A percentile compares a stretch with the other conserved stretches of the same genome.
phyloP scores from a whole-genome alignment of 2,888 invertebrate species.

The Diarsia dahlii region DNA sequence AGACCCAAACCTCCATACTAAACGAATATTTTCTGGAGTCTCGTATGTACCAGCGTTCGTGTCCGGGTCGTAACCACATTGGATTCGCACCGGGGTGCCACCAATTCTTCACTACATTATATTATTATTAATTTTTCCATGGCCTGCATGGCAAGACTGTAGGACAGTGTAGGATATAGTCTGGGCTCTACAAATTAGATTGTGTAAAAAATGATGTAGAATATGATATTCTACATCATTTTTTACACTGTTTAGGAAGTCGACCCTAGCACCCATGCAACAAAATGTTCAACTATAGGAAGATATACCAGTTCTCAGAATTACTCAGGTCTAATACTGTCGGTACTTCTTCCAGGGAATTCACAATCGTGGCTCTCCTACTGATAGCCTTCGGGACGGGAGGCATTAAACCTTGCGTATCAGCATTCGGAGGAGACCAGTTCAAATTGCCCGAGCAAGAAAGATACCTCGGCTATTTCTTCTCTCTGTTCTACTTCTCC shows the following conservation, averaged over 20 bases:
- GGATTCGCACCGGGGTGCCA: not conserved
- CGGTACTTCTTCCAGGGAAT: slow-evolving; percentile 86
- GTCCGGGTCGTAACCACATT: not conserved
- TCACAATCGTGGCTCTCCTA: slow-evolving; percentile 92
- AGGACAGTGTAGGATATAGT: not conserved
- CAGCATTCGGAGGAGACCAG: slow-evolving; percentile 99
- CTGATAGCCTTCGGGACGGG: slow-evolving; percentile 97
- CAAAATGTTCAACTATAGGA: not conserved
- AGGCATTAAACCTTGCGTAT: slow-evolving; percentile 98
- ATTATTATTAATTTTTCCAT: not conserved
- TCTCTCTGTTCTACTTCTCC: slow-evolving; percentile 98
- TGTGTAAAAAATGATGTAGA: not conserved
- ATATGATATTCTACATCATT: too few relatives aligned
- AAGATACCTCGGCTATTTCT: slow-evolving; percentile 95
- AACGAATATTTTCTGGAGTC: too few relatives aligned
- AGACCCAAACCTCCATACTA: too few relatives aligned
- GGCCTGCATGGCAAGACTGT: not conserved
- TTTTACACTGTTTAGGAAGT: not conserved
- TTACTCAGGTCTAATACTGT: not conserved
- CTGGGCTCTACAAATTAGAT: not conserved
- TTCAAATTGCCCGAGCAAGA: slow-evolving; percentile 95
- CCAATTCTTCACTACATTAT: not conserved
- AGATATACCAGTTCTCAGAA: not conserved
- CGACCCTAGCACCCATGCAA: not conserved
- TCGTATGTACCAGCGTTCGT: not conserved